A percentile compares a stretch with the other conserved stretches of the same genome.
These are phyloP conservation scores for Macrosoma leucophasiata DNA, from an alignment of 2,888 invertebrate species.

Conservation along the genomic window DNA sequence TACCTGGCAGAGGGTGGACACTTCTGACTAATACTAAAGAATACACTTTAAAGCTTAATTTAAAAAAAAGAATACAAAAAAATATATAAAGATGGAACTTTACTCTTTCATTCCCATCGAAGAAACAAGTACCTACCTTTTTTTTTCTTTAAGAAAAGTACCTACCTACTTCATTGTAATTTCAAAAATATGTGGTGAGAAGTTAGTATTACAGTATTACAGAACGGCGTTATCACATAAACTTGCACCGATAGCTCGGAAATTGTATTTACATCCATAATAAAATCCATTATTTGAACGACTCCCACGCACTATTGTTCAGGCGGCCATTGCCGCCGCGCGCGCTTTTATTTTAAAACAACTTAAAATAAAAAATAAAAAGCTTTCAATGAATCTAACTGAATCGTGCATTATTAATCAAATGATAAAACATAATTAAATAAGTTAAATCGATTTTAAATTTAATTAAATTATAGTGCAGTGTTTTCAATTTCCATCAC, in stretches of 20 bases:
- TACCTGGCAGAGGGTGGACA: too few relatives aligned
- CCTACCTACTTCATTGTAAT: background rate
- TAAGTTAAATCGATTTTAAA: conserved; percentile 12
- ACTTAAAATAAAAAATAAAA: conserved; percentile 24
- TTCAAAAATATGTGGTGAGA: conserved; percentile 8
- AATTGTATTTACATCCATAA: conserved; percentile 45
- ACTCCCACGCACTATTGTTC: conserved; percentile 45
- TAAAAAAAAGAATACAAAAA: too few relatives aligned
- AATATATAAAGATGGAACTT: too few relatives aligned
- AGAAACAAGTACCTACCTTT: too few relatives aligned
- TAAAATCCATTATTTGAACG: conserved; percentile 49
- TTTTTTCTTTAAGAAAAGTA: background rate
- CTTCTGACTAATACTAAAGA: too few relatives aligned
- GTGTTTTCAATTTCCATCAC: conserved; percentile 22
- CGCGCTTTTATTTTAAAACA: conserved; percentile 29
- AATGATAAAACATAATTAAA: conserved; percentile 20
- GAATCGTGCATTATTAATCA: conserved; percentile 23
- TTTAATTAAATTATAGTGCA: conserved; percentile 8
- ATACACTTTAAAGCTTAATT: too few relatives aligned
- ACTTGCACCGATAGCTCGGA: conserved; percentile 30
- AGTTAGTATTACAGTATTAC: conserved; percentile 4
- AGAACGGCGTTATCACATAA: conserved; percentile 21
- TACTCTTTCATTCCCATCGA: too few relatives aligned
- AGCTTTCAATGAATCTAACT: conserved; percentile 15
- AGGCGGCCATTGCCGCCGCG: conserved; percentile 35